Evolutionary conservation across 92 coral and sea anemone species (phyloP).

Genomic region (Metridium senile): DNA sequence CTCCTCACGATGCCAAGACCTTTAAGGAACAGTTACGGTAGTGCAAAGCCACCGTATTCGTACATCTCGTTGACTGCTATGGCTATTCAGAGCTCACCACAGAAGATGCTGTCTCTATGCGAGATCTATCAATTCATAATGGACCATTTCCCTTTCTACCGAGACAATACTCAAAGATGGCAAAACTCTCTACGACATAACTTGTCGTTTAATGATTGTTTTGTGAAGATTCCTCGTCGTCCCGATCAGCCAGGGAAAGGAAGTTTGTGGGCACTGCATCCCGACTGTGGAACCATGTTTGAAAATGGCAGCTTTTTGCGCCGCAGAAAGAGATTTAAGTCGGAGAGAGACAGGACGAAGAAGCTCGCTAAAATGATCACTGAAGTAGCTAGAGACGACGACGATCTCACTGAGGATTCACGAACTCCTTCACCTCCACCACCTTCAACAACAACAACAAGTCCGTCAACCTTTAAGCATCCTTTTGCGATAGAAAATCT

Average conservation of each 20-base stretch:
- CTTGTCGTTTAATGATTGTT: constrained; percentile 96
- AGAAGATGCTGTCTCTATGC: constrained; percentile 95
- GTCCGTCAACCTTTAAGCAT: constrained; percentile 77
- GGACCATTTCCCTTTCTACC: constrained; percentile 98
- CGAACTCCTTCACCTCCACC: constrained; percentile 30
- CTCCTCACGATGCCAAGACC: constrained; percentile 92
- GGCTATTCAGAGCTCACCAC: constrained; percentile 99
- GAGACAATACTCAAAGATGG: constrained; percentile 99
- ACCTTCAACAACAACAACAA: constrained; percentile 5
- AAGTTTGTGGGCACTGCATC: constrained; percentile 98
- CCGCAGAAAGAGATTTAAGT: constrained; percentile 91
- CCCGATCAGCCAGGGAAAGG: constrained; percentile 99
- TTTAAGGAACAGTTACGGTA: constrained; percentile 95
- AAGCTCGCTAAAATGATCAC: constrained; percentile 72
- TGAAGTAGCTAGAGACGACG: constrained; percentile 44
- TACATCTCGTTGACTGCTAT: constrained; percentile 96
- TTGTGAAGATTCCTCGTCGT: constrained; percentile 94
- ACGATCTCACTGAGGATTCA: constrained; percentile 17
- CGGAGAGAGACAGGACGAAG: constrained; percentile 81
- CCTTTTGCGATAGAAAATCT: constrained; percentile 97
- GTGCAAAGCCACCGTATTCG: constrained; percentile 97
- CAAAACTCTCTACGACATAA: constrained; percentile 97
- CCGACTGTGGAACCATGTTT: constrained; percentile 98
- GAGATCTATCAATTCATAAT: constrained; percentile 98
- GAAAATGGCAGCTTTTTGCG: constrained; percentile 97